These are phyloP conservation scores for Neogale vison DNA, from an alignment of 2,113 vertebrate genomes.

Conservation along the genomic window DNA sequence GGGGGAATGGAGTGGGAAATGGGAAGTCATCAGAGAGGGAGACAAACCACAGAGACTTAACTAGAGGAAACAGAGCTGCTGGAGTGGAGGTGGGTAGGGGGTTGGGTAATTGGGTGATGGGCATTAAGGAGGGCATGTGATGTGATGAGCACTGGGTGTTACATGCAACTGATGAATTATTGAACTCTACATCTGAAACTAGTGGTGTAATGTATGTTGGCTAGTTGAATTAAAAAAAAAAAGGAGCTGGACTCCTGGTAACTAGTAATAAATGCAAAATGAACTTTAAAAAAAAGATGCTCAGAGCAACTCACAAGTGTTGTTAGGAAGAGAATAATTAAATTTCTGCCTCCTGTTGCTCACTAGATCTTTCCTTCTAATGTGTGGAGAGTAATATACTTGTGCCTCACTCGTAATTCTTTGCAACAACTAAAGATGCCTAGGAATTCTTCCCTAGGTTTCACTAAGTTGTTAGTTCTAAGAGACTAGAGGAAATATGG, in stretches of 20 bases:
- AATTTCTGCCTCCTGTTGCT: not conserved
- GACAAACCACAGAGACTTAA: too few species aligned
- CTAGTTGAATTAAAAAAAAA: not conserved
- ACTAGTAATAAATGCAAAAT: not conserved
- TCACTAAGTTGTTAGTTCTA: not conserved
- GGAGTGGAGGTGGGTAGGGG: too few species aligned
- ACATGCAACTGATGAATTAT: not conserved
- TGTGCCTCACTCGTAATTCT: not conserved
- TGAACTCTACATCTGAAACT: not conserved
- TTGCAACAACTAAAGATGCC: not conserved
- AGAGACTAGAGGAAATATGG: not conserved
- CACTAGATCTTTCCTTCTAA: not conserved
- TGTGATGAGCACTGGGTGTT: too few species aligned
- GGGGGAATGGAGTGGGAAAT: too few species aligned
- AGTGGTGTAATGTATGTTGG: not conserved
- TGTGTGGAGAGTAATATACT: not conserved
- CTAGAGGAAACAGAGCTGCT: too few species aligned
- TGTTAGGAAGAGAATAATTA: constrained; percentile 5
- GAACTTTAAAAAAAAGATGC: not conserved
- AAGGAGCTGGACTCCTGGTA: not conserved
- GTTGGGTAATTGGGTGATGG: too few species aligned
- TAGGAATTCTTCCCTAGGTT: not conserved
- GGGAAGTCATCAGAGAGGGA: too few species aligned
- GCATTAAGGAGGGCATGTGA: too few species aligned
- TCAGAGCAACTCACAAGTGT: not conserved